Percentiles rank a stretch among this genome's conserved stretches.
Evolutionary conservation across 1,140 invertebrate species (phyloP).

Genomic region (Platorchestia sp.): DNA sequence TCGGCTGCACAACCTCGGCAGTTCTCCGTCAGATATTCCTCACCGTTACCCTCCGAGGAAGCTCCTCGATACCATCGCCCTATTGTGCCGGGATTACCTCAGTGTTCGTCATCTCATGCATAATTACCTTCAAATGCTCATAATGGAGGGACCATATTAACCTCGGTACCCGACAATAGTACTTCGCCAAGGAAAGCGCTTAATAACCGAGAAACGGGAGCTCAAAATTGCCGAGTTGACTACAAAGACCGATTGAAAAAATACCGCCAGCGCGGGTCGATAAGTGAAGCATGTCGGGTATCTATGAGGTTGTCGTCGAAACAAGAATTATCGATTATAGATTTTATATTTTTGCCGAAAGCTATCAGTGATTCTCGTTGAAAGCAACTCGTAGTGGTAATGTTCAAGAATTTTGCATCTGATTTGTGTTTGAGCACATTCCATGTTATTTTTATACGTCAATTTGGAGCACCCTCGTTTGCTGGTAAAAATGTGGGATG

Average conservation of each 20-base stretch:
- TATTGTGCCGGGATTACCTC: conserved; percentile 46
- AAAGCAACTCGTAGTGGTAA: too few relatives aligned
- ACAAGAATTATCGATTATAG: not conserved
- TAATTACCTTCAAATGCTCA: conserved; percentile 55
- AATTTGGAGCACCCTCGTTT: too few relatives aligned
- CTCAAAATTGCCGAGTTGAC: conserved; percentile 33
- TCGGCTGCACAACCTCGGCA: not conserved
- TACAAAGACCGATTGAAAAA: conserved; percentile 36
- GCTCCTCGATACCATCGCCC: conserved; percentile 34
- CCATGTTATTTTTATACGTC: too few relatives aligned
- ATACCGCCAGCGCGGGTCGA: not conserved
- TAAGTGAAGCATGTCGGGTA: not conserved
- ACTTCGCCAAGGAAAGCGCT: conserved; percentile 5
- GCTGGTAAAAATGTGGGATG: too few relatives aligned
- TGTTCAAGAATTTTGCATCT: too few relatives aligned
- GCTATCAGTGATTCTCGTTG: not conserved
- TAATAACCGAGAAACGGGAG: conserved; percentile 50
- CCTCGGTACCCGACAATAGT: not conserved
- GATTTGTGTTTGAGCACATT: too few relatives aligned
- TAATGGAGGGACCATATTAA: conserved; percentile 49
- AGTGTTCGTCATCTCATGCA: conserved; percentile 50
- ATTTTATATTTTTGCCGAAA: not conserved
- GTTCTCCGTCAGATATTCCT: not conserved
- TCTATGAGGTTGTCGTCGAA: not conserved
- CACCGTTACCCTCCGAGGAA: not conserved